A percentile compares a stretch with the other conserved stretches of the same genome.
These are phyloP conservation scores for Sapayoa aenigma DNA, from an alignment of 2,113 vertebrate species.

Conservation along the genomic window DNA sequence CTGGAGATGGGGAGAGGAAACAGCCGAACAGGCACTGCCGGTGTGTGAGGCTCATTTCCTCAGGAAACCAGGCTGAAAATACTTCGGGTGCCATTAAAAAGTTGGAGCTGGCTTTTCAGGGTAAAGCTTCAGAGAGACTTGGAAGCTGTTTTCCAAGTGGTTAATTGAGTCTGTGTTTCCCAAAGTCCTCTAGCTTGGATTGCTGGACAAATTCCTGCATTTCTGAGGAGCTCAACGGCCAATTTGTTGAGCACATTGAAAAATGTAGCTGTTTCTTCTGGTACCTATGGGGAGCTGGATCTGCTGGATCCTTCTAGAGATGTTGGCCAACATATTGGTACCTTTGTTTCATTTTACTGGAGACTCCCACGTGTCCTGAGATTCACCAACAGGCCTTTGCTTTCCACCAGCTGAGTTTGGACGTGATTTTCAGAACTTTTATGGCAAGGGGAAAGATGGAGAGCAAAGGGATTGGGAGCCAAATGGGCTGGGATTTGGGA, in stretches of 20 bases:
- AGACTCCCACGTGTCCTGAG: background rate
- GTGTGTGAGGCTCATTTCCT: slow-evolving; percentile 23
- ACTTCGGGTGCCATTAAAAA: slow-evolving; percentile 22
- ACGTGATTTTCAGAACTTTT: background rate
- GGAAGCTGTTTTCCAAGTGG: background rate
- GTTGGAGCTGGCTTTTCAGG: slow-evolving; percentile 3
- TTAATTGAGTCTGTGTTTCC: background rate
- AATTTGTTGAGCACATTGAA: background rate
- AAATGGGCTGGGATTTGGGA: background rate
- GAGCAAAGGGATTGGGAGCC: background rate
- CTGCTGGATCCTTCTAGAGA: background rate
- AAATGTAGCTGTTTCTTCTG: fast-evolving
- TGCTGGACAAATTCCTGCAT: background rate
- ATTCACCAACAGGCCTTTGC: background rate
- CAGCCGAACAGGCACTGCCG: background rate
- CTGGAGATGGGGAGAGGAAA: background rate
- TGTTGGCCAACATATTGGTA: background rate
- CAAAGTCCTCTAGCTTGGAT: background rate
- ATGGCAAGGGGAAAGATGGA: background rate
- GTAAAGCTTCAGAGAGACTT: background rate
- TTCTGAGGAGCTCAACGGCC: background rate
- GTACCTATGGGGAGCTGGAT: background rate
- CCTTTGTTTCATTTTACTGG: background rate
- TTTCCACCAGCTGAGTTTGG: background rate
- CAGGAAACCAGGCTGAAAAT: slow-evolving; percentile 38